A percentile compares a stretch with the other conserved stretches of the same genome.
These are phyloP conservation scores for Notarius lentiginosus DNA, from an alignment of 2,113 vertebrate genomes.

Conservation along the genomic window DNA sequence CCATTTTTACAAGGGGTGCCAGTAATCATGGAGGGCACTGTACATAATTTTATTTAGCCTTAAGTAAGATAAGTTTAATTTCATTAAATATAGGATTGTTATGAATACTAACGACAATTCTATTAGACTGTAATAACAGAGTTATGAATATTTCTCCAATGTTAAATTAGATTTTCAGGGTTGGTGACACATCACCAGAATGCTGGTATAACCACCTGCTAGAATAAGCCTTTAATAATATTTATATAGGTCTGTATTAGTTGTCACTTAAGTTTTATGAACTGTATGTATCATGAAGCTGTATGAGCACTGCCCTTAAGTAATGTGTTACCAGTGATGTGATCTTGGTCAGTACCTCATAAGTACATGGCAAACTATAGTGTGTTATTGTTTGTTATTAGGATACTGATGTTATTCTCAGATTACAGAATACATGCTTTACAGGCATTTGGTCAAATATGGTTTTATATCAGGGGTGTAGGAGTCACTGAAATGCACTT, in stretches of 20 bases:
- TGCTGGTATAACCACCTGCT: neutral
- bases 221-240: neutral
- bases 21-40: no score
- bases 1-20: no score
- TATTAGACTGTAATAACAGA: neutral
- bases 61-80: neutral
- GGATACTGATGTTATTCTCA: neutral
- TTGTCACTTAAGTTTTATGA: neutral
- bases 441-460: neutral
- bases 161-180: neutral
- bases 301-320: neutral
- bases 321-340: neutral
- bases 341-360: neutral
- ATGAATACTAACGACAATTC: neutral
- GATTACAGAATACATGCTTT: neutral
- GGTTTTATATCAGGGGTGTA: neutral
- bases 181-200: neutral
- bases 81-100: neutral
- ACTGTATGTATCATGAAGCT: neutral
- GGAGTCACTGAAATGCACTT: conserved; percentile 2
- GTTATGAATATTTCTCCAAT: neutral
- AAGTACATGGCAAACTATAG: neutral
- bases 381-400: neutral
- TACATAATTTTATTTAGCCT: neutral
- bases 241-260: neutral